phyloP scores from a whole-genome alignment of 2,113 vertebrate genomes.

The Lepisosteus osseus region DNA sequence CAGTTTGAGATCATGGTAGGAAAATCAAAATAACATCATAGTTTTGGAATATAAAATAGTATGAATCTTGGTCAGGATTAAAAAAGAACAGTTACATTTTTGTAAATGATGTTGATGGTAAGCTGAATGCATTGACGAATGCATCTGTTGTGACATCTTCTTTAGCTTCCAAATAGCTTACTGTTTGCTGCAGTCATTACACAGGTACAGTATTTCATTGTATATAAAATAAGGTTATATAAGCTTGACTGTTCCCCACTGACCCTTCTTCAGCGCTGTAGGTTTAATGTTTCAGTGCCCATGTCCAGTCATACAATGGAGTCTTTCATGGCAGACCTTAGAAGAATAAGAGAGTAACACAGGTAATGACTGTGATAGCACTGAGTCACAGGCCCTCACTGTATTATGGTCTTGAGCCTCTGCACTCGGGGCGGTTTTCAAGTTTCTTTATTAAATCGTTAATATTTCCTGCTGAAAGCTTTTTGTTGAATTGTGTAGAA shows the following conservation, averaged over 20 bases:
- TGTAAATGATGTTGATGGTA: not conserved
- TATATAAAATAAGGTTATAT: slow-evolving; percentile 38
- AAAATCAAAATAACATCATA: too few relatives aligned
- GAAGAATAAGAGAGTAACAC: slow-evolving; percentile 33
- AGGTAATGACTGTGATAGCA: slow-evolving; percentile 50
- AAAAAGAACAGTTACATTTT: too few relatives aligned
- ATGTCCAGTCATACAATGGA: slow-evolving; percentile 51
- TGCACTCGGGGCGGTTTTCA: not conserved
- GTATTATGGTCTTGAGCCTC: slow-evolving; percentile 31
- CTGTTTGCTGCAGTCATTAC: slow-evolving; percentile 43
- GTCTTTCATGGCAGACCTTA: slow-evolving; percentile 47
- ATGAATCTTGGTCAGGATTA: too few relatives aligned
- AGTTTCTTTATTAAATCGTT: not conserved
- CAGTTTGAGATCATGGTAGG: too few relatives aligned
- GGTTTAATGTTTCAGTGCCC: slow-evolving; percentile 58
- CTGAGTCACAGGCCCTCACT: slow-evolving; percentile 34
- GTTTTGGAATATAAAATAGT: too few relatives aligned
- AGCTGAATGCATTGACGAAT: slow-evolving; percentile 20
- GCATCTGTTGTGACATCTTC: slow-evolving; percentile 34
- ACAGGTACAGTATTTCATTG: slow-evolving; percentile 31
- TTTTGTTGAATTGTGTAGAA: too few relatives aligned
- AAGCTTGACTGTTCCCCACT: slow-evolving; percentile 44
- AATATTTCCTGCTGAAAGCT: too few relatives aligned
- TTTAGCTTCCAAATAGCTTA: slow-evolving; percentile 32
- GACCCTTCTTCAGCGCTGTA: slow-evolving; percentile 43